Base-by-base conservation (phyloP, 2,113 vertebrate genomes). In the Elephas maximus region DNA sequence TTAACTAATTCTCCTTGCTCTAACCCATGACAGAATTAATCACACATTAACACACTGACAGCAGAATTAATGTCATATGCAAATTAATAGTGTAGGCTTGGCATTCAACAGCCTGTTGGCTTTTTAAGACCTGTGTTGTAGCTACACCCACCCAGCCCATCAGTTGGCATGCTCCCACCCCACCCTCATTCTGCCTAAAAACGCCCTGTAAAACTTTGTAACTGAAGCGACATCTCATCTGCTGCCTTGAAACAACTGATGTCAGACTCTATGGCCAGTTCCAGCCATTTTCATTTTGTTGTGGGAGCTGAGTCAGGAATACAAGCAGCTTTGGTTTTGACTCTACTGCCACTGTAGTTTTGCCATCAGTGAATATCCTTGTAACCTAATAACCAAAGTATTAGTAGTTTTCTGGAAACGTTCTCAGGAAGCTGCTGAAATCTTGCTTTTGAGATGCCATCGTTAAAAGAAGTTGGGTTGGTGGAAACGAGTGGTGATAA, bases 11-110 rank as follows among this genome's bases (percentile, higher is more conserved):
- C 97, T 97, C 96, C 96, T 97, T 96, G 96, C 97, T 98, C 94
- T 98, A 98, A 97, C 97, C 97, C 97, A 81, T 98, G 98, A 98
- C 98, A 98, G 97, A 98, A 98, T 98, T 98, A 98, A 98, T 98
- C 96, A 97, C 97, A 98, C 96, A 97, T 98, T 98, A 97, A 97
- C 97, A 97, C 97, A 96, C 90, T 98, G 97, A 97, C 97, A 98
- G 98, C 89, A 95, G 93, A 98, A 98, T 99, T 98, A 98, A 98
- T 97, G 98, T 97, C 98, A 98, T 98, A 99, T 99, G 98, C 98
- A 99, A 99, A 99, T 99, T 97, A 98, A 98, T 98, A 98, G 98
- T 97, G 98, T 98, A 92, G 96, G 97, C 93, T 96, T 88, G 81
- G 98, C 98, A 97, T 98, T 98, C 98, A 97, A 37, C 96, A 96